Base-by-base conservation (phyloP, 2,797 vertebrate species). In the Harpagifer antarcticus region DNA sequence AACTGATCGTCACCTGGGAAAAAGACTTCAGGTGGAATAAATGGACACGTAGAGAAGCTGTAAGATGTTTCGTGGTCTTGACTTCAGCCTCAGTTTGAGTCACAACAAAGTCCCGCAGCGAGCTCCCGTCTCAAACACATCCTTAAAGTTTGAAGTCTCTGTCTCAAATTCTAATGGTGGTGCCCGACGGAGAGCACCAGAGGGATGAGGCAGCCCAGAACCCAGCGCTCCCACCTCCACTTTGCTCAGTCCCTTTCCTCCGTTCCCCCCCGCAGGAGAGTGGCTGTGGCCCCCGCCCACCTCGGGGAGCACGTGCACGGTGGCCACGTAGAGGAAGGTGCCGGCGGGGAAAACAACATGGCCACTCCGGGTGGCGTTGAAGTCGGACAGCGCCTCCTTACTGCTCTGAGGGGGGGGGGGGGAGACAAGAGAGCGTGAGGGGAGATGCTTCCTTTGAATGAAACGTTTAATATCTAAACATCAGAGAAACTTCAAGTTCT, bases 311-410 rank as follows among this genome's bases (percentile, higher is more conserved):
- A 99, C 98, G 0, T 99, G 98, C 42, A 99, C 98, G 3, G 98
- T 99, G 87, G 98, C 98, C 81, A 99, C 98, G 4, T 99, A 99
- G 44, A 99, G 96, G 93, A 99, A 99, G 81, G 98, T 99, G 72
- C 98, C 98, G 0, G 98, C 98, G 37, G 98, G 37, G 98, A 99
- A 92, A 99, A 99, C 50, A 99, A 95, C 98, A 99, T 99, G 89
- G 98, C 98, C 33, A 99, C 97, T 37, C 98, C 98, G 0, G 0
- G 98, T 99, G 92, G 98, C 98, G 44, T 99, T 99, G 86, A 99
- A 94, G 72, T 99, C 95, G 9, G 97, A 99, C 77, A 99, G 95
- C 4, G 97, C 98, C 93, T 99, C 97, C 91, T 98, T 99, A 91
- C 98, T 99, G 95, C 98, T 99, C 98, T 99, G 94, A 43, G 15